Percentiles rank a stretch among this genome's conserved stretches.
These are phyloP conservation scores for Hephaestus fuliginosus DNA, from an alignment of 2,797 vertebrate species.

Conservation along the genomic window DNA sequence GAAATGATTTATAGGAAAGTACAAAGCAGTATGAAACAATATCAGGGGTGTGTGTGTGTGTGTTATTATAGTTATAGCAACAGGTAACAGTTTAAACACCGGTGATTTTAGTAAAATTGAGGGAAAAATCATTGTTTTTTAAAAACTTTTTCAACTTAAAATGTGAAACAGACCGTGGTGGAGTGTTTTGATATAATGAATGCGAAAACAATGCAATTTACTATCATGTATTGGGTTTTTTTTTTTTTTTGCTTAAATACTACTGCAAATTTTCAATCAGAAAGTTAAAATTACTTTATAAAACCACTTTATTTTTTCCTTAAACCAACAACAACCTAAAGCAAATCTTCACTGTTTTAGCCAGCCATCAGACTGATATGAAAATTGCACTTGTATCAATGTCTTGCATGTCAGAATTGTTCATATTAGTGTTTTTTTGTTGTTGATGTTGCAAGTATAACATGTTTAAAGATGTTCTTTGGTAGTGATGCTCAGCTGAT, in stretches of 20 bases:
- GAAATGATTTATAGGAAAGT: neutral
- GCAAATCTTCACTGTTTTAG: neutral
- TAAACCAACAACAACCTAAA: neutral
- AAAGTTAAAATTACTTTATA: neutral
- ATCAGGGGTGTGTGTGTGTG: neutral
- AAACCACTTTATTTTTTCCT: too few relatives aligned
- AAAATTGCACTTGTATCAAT: neutral
- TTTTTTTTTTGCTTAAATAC: neutral
- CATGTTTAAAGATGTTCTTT: conserved; percentile 36
- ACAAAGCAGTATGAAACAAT: neutral
- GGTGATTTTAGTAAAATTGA: neutral
- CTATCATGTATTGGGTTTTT: neutral
- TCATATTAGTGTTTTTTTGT: neutral
- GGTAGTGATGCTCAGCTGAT: conserved; percentile 27
- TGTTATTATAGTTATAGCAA: neutral
- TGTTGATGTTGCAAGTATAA: neutral
- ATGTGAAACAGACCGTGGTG: neutral
- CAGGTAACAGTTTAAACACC: neutral
- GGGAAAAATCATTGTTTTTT: neutral
- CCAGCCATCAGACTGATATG: neutral
- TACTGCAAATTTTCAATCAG: conserved; percentile 1
- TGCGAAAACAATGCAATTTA: neutral
- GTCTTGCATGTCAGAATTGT: neutral
- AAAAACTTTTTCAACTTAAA: neutral
- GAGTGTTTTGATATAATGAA: neutral